Percentiles rank a stretch among this genome's conserved stretches.
Evolutionary conservation across 2,797 vertebrate genomes (phyloP).

Genomic region (Propithecus perrieri): DNA sequence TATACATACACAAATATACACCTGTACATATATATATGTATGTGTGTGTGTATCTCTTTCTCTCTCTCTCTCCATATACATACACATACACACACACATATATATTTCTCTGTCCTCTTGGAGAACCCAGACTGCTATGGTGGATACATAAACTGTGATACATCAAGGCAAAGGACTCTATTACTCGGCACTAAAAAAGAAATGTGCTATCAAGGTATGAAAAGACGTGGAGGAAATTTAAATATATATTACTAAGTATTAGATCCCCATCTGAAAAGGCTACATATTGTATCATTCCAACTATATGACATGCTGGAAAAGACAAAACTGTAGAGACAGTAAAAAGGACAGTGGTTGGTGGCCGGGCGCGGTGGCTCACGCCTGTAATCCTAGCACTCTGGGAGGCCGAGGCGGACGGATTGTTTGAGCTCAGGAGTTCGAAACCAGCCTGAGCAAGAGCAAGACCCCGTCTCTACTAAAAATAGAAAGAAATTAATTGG

Average conservation of each 20-base stretch:
- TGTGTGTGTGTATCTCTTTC: no score
- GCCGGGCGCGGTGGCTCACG: no score
- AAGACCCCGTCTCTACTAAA: no score
- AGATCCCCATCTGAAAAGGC: neutral
- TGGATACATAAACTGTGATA: neutral
- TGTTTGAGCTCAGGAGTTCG: no score
- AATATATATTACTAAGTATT: neutral
- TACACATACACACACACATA: neutral
- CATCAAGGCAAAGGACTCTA: neutral
- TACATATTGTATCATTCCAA: neutral
- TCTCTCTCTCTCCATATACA: no score
- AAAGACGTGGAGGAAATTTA: neutral
- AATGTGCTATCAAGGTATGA: neutral
- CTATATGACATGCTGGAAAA: neutral
- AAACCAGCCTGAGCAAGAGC: no score
- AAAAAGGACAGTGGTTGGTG: neutral
- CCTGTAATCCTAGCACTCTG: no score
- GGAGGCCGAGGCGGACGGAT: no score
- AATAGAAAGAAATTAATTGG: no score
- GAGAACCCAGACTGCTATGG: neutral
- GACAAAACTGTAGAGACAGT: neutral
- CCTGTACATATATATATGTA: neutral
- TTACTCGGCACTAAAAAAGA: neutral
- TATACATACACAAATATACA: neutral
- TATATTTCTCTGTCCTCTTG: neutral